Base-by-base conservation (phyloP, 1,140 invertebrate species). In the Saccostrea glomerata region DNA sequence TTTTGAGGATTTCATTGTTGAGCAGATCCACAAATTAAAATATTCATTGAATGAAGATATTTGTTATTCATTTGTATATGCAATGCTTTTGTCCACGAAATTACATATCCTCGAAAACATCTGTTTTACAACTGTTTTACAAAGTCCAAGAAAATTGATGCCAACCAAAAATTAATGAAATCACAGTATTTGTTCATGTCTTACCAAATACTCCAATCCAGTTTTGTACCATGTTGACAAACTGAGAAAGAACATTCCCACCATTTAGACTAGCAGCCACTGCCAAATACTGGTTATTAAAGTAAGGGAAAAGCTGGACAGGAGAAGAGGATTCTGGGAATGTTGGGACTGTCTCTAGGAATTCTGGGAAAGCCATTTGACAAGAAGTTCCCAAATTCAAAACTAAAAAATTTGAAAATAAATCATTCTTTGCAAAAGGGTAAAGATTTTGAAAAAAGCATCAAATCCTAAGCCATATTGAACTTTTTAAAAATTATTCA, bases 331-430 rank as follows among this genome's bases (percentile, higher is more conserved):
- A 54, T 40, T 89, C 85, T 20, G 86, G 54, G 11, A 58, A 56
- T n/a, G 82, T 58, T 9, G 89, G 90, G 47, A 89, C 66, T 82
- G 88, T 86, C 1, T 56, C 85, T 13, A 90, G 77, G 77, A 77
- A 73, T 55, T 66, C 96, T n/a, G 97, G 95, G 93, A 97, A 97
- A 7, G 97, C 97, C 66, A 98, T 94, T 94, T 98, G 98, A 55
- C 97, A 97, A 47, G 97, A 98, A 17, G 98, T 98, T 54, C 98
- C 98, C 92, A 98, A 97, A 94, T 98, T 98, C 73, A 98, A 93
- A 47, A 98, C 97, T 91, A 97, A 96, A 95, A 92, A 5, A 13
- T 15, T 20, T 63, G 12, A 63, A 63, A 0, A 63, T 63, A 84
- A 47, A 47, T 47, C 47, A 47, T 47, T 47, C 9, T 20, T 23